Percentiles rank a stretch among this genome's conserved stretches.
Conservation (phyloP, 2,888 invertebrate genomes). For the Osmoderma eremita region DNA sequence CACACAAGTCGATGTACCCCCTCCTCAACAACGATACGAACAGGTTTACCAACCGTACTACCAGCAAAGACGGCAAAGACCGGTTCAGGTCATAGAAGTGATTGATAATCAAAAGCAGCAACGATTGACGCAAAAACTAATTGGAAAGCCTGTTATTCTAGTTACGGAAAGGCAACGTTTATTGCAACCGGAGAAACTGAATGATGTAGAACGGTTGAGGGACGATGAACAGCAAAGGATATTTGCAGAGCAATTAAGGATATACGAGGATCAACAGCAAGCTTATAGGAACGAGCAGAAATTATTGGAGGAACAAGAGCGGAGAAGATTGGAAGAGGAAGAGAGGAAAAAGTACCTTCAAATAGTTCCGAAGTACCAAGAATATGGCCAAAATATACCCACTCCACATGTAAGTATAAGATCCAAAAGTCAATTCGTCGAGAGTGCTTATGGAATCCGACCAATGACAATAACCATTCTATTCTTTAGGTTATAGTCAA, state of each 20-base stretch:
- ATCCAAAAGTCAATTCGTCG: no score
- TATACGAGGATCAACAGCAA: constrained; percentile 41
- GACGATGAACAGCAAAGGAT: constrained; percentile 36
- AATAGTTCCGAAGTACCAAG: constrained; percentile 12
- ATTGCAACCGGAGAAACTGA: neutral
- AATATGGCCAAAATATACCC: constrained; percentile 8
- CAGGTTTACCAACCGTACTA: constrained; percentile 9
- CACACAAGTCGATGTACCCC: constrained; percentile 58
- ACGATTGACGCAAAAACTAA: neutral
- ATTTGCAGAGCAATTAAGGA: constrained; percentile 40
- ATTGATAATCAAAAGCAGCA: constrained; percentile 1
- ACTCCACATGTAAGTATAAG: neutral
- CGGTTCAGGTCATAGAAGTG: constrained; percentile 10
- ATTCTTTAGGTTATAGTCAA: no score
- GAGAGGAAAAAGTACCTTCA: constrained; percentile 22
- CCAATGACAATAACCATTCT: no score
- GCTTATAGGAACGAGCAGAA: constrained; percentile 30
- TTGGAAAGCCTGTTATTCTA: constrained; percentile 28
- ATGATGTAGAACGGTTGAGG: neutral
- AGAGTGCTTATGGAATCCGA: no score
- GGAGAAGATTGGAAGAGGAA: constrained; percentile 16
- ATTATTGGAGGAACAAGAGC: constrained; percentile 18
- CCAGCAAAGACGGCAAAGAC: constrained; percentile 7
- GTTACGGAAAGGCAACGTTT: constrained; percentile 8
- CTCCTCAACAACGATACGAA: constrained; percentile 28